Evolutionary conservation across 2,113 vertebrate species (phyloP), one percentile per base, ranked within the genome.

Genomic region (Melanerpes aurifrons): DNA sequence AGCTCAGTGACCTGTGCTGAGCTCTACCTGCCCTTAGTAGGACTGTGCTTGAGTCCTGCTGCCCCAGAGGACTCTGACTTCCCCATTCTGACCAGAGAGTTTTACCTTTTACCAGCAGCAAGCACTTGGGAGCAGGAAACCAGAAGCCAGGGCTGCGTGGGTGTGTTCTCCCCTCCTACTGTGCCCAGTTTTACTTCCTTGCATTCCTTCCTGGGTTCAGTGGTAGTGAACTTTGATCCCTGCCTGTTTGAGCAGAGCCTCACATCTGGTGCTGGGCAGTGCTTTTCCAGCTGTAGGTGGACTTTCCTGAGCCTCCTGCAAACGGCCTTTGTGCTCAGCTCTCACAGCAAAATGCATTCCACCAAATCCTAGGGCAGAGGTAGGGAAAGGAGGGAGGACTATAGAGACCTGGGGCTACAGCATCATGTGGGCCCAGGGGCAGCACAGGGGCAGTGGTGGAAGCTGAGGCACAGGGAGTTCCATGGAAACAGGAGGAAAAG

Each of bases 1-100:
- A 0, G 28, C 28, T 80, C 0, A 1, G 32, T 4, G 3, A 5
- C 15, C 29, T 15, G 17, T 13, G 53, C 67, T 15, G 24, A 83
- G 28, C 21, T n/a, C n/a, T 15, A 16, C 1, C 5, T 29, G 47
- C 47, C 45, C n/a, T 48, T 15, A 8, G 40, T 3, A 14, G 57
- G 8, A 25, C 0, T 3, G 64, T 29, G 28, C 63, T 75, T 1
- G 1, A 18, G 56, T 48, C 53, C 29, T 47, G 66, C 80, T 68
- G 73, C 8, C 29, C 37, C 0, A 0, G 21, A 66, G 47, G 45
- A 10, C 71, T 79, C 50, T 25, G 64, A 40, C 63, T 53, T 86
- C 63, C 28, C 54, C 2, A 3, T 10, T 43, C 43, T 45, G 19
- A 28, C 2, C 2, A 56, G 11, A 20, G 72, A 54, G 66, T 22